phyloP scores from a whole-genome alignment of 2,888 invertebrate genomes.

The Thyatira batis region DNA sequence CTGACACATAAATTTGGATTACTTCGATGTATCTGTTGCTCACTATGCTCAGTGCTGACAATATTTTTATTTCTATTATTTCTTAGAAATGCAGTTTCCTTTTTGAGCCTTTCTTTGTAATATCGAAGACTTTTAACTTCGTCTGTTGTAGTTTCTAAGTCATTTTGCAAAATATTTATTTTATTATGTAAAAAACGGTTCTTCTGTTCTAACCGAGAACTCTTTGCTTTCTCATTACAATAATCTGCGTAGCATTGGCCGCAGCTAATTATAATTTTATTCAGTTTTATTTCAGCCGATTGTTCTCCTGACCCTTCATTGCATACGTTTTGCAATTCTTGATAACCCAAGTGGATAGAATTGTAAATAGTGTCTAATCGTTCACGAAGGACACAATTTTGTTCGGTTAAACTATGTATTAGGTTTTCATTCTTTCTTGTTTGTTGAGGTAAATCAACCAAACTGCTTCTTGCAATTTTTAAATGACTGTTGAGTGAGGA shows the following conservation, averaged over 20 bases:
- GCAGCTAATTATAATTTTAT: slow-evolving; percentile 49
- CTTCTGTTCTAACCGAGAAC: slow-evolving; percentile 43
- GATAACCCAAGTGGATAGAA: slow-evolving; percentile 51
- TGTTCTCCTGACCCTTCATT: slow-evolving; percentile 32
- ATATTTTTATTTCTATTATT: slow-evolving; percentile 10
- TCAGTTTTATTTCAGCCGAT: slow-evolving; percentile 41
- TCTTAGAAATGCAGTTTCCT: slow-evolving; percentile 22
- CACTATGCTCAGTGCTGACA: background rate
- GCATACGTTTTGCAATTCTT: slow-evolving; percentile 45
- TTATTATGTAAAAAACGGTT: slow-evolving; percentile 53
- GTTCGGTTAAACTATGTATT: slow-evolving; percentile 32
- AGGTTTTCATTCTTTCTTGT: slow-evolving; percentile 29
- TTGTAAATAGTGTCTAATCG: slow-evolving; percentile 40
- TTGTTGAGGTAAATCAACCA: slow-evolving; percentile 34
- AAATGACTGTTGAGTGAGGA: slow-evolving; percentile 37
- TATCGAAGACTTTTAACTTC: slow-evolving; percentile 39
- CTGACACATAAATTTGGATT: background rate
- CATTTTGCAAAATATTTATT: slow-evolving; percentile 47
- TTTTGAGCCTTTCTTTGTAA: slow-evolving; percentile 32
- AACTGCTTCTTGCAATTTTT: slow-evolving; percentile 37
- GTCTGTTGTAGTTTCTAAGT: slow-evolving; percentile 34
- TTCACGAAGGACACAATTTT: slow-evolving; percentile 39
- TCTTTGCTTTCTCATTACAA: slow-evolving; percentile 31
- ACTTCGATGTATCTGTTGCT: background rate
- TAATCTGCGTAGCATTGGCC: slow-evolving; percentile 55